These are phyloP conservation scores for Dufourea novaeangliae DNA, from an alignment of 1,140 invertebrate genomes.

Conservation along the genomic window DNA sequence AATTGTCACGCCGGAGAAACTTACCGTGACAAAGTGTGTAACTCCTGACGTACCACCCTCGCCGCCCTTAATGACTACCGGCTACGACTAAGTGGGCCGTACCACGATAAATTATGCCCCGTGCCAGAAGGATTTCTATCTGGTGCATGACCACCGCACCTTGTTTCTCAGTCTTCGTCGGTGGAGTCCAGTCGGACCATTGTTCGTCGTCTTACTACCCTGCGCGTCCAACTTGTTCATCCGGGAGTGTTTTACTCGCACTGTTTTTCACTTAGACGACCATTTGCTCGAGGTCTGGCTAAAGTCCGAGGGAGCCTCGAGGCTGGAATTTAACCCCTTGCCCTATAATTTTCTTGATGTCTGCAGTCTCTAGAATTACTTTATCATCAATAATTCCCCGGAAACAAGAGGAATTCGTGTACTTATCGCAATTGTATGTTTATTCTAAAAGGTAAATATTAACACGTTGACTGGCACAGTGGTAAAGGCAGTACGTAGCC, in stretches of 20 bases:
- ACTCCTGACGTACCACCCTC: conserved; percentile 42
- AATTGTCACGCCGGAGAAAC: conserved; percentile 45
- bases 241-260: no score
- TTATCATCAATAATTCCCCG: no score
- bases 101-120: conserved; percentile 40
- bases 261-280: background rate
- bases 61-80: conserved; percentile 48
- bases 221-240: background rate
- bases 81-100: conserved; percentile 45
- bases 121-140: conserved; percentile 37
- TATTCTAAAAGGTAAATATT: no score
- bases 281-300: no score
- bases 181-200: background rate
- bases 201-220: background rate
- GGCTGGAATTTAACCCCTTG: no score
- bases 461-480: no score
- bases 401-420: no score
- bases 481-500: no score
- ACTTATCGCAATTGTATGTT: no score
- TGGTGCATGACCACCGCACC: background rate
- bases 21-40: conserved; percentile 52
- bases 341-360: no score
- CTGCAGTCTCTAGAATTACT: no score
- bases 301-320: no score
- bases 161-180: background rate